Conservation (phyloP, 2,113 vertebrate genomes). For the Zapus hudsonius region DNA sequence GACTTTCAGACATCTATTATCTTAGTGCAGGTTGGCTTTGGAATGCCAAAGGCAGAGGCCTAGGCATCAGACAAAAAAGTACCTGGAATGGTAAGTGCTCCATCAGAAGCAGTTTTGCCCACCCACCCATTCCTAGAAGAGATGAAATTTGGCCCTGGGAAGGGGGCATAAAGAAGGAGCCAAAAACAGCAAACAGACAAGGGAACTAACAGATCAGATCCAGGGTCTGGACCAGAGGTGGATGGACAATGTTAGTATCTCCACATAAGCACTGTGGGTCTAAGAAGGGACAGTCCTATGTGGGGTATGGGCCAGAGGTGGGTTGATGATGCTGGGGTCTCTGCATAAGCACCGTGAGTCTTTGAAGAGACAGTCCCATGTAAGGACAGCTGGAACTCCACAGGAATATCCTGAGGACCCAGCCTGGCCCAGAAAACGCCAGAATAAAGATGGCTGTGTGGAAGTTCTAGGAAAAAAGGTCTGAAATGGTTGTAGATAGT, state of each 20-base stretch:
- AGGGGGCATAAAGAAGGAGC: neutral
- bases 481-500: neutral
- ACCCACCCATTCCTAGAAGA: neutral
- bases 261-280: too few species aligned
- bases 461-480: neutral
- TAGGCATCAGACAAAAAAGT: neutral
- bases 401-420: neutral
- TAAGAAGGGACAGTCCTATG: neutral
- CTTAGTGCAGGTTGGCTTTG: slow-evolving; percentile 54
- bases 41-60: slow-evolving; percentile 36
- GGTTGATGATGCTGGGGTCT: neutral
- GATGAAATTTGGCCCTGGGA: neutral
- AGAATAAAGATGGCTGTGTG: neutral
- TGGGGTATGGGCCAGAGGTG: neutral
- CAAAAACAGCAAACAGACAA: neutral
- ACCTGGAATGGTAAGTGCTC: neutral
- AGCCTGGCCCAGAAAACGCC: neutral
- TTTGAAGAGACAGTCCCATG: neutral
- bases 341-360: too few species aligned
- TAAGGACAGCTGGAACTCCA: neutral
- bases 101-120: slow-evolving; percentile 24
- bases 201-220: neutral
- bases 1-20: neutral
- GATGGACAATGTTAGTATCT: neutral
- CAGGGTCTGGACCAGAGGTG: neutral